A percentile compares a stretch with the other conserved stretches of the same genome.
phyloP scores from a whole-genome alignment of 2,113 vertebrate species.

The Leucopsar rothschildi region DNA sequence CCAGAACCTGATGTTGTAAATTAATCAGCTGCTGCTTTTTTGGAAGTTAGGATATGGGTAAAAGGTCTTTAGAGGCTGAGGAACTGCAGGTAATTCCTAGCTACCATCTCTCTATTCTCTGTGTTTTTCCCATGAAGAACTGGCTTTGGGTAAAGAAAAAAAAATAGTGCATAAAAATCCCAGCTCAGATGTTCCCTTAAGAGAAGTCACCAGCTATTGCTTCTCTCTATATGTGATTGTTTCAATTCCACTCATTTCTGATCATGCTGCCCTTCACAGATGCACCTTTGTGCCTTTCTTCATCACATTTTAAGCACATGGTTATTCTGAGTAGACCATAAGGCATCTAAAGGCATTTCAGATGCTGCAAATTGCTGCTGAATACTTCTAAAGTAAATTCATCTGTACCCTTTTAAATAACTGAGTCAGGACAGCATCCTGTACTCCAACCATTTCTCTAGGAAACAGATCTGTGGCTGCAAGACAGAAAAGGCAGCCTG shows the following conservation, averaged over 20 bases:
- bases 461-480: not conserved
- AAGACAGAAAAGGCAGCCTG: not conserved
- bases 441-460: not conserved
- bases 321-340: not conserved
- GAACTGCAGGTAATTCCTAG: not conserved
- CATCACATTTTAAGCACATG: not conserved
- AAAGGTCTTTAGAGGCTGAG: not conserved
- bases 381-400: not conserved
- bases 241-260: not conserved
- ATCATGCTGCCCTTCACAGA: not conserved
- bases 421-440: not conserved
- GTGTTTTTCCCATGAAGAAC: not conserved
- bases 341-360: not conserved
- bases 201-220: not conserved
- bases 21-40: not conserved
- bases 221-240: not conserved
- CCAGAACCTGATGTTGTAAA: not conserved
- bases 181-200: not conserved
- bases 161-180: not conserved
- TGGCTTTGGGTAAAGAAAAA: not conserved
- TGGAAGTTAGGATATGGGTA: not conserved
- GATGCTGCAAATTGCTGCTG: not conserved
- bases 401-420: not conserved
- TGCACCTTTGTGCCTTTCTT: not conserved
- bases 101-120: not conserved